These are phyloP conservation scores for Urechis unicinctus DNA, from an alignment of 2,888 invertebrate species.

Conservation along the genomic window DNA sequence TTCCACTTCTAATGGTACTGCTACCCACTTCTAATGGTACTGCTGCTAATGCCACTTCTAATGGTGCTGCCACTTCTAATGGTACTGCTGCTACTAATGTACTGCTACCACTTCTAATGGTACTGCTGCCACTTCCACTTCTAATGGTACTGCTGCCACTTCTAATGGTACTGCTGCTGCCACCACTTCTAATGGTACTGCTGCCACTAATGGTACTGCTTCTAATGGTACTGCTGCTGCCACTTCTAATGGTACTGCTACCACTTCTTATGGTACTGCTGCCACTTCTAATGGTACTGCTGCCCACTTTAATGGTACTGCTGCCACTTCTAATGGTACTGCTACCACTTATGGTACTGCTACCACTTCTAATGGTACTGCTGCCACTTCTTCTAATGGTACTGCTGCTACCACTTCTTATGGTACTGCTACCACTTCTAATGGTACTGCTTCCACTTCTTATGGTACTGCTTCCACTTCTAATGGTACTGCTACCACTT, in stretches of 20 bases:
- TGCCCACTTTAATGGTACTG: neutral
- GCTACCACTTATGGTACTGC: neutral
- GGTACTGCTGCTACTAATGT: no score
- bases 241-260: no score
- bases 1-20: no score
- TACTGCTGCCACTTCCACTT: no score
- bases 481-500: neutral
- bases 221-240: no score
- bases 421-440: slow-evolving; percentile 3
- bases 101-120: no score
- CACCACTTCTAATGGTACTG: slow-evolving; percentile 10
- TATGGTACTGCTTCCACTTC: slow-evolving; percentile 2
- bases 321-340: slow-evolving; percentile 1
- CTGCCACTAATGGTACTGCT: no score
- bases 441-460: neutral
- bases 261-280: slow-evolving; percentile 4
- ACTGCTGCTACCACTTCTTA: slow-evolving; percentile 2
- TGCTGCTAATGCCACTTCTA: no score
- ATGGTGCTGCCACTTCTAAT: no score
- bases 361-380: slow-evolving; percentile 3
- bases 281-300: slow-evolving; percentile 2
- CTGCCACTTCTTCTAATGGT: slow-evolving; percentile 1
- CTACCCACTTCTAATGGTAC: no score
- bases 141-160: neutral
- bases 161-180: slow-evolving; percentile 3